Percentiles rank a stretch among this genome's conserved stretches.
Conservation (phyloP, 2,113 vertebrate genomes). For the Coptodon rendalli region DNA sequence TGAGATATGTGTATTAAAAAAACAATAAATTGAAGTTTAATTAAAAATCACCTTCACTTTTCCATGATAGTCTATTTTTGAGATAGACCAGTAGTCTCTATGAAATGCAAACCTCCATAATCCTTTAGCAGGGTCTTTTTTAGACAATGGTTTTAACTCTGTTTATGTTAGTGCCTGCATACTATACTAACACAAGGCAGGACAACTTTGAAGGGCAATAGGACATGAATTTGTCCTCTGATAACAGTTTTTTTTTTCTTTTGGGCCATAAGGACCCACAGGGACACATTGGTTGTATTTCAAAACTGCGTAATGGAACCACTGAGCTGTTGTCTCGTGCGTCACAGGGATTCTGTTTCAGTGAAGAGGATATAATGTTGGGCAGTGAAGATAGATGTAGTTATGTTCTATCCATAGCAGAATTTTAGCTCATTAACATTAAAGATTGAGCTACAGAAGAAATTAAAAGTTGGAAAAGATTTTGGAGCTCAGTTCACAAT, state of each 20-base stretch:
- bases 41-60: neutral
- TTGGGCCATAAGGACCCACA: neutral
- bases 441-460: neutral
- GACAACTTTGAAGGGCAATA: constrained; percentile 17
- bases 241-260: neutral
- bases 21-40: neutral
- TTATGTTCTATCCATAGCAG: neutral
- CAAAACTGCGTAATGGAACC: constrained; percentile 67
- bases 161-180: constrained; percentile 15
- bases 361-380: neutral
- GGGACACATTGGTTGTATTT: constrained; percentile 60
- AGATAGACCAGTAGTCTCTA: neutral
- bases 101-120: neutral
- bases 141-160: constrained; percentile 4
- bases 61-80: neutral
- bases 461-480: neutral
- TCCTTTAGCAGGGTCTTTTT: constrained; percentile 43
- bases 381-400: neutral
- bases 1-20: neutral
- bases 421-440: neutral
- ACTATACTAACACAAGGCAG: neutral
- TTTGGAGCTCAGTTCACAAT: neutral
- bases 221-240: constrained; percentile 29
- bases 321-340: constrained; percentile 39
- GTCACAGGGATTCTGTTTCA: constrained; percentile 48